Percentiles rank a stretch among this genome's conserved stretches.
Conservation (phyloP, 2,797 vertebrate genomes). For the Propithecus deckenii region DNA sequence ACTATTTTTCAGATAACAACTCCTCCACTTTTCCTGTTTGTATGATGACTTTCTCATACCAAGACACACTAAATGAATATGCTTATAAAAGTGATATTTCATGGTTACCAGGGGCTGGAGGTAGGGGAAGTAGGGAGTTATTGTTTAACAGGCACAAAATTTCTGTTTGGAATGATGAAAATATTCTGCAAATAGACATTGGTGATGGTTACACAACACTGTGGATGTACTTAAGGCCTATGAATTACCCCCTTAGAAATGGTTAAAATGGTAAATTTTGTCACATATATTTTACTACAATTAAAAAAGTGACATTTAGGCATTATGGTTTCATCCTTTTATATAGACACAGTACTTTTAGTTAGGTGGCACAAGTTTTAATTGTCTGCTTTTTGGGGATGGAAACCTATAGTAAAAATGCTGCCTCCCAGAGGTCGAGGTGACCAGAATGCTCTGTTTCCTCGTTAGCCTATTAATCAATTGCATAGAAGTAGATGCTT, state of each 20-base stretch:
- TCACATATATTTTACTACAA: background rate
- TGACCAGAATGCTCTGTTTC: background rate
- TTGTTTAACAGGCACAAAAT: background rate
- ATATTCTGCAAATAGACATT: background rate
- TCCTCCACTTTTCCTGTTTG: background rate
- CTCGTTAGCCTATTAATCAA: background rate
- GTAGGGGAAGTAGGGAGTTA: fast-evolving
- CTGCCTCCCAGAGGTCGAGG: background rate
- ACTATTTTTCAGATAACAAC: background rate
- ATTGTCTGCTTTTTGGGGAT: background rate
- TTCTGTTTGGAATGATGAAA: background rate
- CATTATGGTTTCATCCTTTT: background rate
- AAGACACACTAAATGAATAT: background rate
- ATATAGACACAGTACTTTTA: background rate
- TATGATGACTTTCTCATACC: background rate
- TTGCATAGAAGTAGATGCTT: background rate
- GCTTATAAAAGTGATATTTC: background rate
- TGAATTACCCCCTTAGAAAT: background rate
- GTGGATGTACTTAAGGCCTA: background rate
- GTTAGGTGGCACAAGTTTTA: background rate
- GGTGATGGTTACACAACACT: background rate
- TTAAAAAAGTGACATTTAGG: background rate
- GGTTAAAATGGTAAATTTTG: background rate
- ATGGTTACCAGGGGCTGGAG: background rate
- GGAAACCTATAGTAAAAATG: background rate